Percentiles rank a stretch among this genome's conserved stretches.
Evolutionary conservation across 2,888 invertebrate species (phyloP).

Genomic region (Volucella inflata): DNA sequence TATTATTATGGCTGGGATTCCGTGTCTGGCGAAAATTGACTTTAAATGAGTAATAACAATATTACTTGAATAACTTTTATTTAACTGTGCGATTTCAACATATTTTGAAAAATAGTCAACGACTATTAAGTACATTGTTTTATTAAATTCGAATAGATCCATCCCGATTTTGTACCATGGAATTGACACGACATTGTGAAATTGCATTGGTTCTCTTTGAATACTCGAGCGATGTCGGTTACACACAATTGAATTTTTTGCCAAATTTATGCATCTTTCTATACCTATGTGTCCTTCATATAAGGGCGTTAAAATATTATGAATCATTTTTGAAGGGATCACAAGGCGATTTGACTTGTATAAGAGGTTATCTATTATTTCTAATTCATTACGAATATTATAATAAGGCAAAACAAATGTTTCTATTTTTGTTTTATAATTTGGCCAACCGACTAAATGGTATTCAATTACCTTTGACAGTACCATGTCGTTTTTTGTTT

Average conservation of each 20-base stretch:
- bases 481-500: constrained; percentile 8
- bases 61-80: not conserved
- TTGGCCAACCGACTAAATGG: constrained; percentile 9
- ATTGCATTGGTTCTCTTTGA: not conserved
- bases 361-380: not conserved
- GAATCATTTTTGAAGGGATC: not conserved
- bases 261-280: not conserved
- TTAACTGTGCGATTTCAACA: not conserved
- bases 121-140: not conserved
- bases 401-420: not conserved
- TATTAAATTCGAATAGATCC: not conserved
- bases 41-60: not conserved
- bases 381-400: not conserved
- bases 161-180: not conserved
- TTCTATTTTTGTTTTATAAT: not conserved
- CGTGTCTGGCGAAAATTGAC: not conserved
- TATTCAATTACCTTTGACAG: constrained; percentile 20
- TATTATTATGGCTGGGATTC: not conserved
- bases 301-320: not conserved
- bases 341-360: not conserved
- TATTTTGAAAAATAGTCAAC: not conserved
- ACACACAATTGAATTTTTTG: not conserved
- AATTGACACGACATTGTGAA: not conserved
- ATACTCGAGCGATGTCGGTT: not conserved
- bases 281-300: not conserved